Conservation (phyloP, 2,888 invertebrate genomes). For the Himalopsyche tibetana region DNA sequence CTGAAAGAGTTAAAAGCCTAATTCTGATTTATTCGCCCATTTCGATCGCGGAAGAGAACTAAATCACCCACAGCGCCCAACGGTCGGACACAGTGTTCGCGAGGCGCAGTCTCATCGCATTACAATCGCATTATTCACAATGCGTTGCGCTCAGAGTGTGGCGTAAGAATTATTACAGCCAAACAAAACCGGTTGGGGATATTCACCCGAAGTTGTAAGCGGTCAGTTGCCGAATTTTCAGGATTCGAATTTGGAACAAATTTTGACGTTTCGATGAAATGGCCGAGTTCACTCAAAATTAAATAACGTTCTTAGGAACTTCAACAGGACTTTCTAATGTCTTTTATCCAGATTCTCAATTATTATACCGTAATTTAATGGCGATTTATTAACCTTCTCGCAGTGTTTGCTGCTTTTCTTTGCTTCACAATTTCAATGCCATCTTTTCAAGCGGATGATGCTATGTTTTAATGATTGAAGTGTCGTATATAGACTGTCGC, state of each 20-base stretch:
- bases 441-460: no score
- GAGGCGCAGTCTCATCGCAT: background rate
- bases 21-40: conserved; percentile 26
- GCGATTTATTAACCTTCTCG: no score
- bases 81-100: background rate
- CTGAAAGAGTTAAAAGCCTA: conserved; percentile 1
- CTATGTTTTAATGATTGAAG: no score
- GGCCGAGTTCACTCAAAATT: background rate
- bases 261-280: background rate
- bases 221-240: conserved; percentile 3
- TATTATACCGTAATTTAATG: no score
- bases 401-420: no score
- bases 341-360: no score
- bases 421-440: no score
- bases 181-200: background rate
- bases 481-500: no score
- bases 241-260: conserved; percentile 11
- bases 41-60: conserved; percentile 28
- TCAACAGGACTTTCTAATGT: no score
- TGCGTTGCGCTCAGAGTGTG: background rate
- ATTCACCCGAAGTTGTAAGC: conserved; percentile 6
- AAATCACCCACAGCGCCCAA: background rate
- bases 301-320: background rate
- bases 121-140: background rate
- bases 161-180: background rate